Evolutionary conservation across 2,113 vertebrate species (phyloP).

Genomic region (Etheostoma cragini): DNA sequence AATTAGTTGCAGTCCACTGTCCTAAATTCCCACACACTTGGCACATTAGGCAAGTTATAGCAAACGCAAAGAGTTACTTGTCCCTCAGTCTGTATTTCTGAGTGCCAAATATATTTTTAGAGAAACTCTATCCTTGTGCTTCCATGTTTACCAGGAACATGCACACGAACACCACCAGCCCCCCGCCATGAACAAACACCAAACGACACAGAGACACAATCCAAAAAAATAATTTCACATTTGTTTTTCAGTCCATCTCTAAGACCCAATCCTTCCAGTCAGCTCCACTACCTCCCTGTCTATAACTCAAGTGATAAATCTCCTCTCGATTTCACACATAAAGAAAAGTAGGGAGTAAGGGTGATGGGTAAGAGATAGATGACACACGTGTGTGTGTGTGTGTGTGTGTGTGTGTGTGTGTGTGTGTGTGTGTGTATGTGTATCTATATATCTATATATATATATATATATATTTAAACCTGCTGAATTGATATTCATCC

Average conservation of each 20-base stretch:
- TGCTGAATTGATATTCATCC: conserved; percentile 54
- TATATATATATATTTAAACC: conserved; percentile 35
- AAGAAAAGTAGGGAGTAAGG: conserved; percentile 20
- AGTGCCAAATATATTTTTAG: conserved; percentile 48
- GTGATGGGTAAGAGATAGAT: conserved; percentile 22
- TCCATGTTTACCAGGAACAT: conserved; percentile 25
- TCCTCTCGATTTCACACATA: neutral
- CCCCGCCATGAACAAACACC: neutral
- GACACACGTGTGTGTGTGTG: neutral
- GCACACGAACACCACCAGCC: conserved; percentile 1
- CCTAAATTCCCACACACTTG: neutral
- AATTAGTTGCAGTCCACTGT: neutral
- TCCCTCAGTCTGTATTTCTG: conserved; percentile 7
- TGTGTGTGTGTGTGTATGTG: conserved; percentile 7
- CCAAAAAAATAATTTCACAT: conserved; percentile 30
- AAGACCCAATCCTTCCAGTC: conserved; percentile 9
- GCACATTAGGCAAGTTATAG: neutral
- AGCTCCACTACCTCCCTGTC: conserved; percentile 8
- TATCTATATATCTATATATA: conserved; percentile 34
- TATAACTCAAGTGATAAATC: conserved; percentile 48
- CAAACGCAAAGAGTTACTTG: neutral
- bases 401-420: conserved; percentile 10
- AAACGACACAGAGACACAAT: neutral
- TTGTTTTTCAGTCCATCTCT: conserved; percentile 37
- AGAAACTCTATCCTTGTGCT: conserved; percentile 43